Conservation (phyloP, 2,888 invertebrate genomes). For the Eulithis testata region DNA sequence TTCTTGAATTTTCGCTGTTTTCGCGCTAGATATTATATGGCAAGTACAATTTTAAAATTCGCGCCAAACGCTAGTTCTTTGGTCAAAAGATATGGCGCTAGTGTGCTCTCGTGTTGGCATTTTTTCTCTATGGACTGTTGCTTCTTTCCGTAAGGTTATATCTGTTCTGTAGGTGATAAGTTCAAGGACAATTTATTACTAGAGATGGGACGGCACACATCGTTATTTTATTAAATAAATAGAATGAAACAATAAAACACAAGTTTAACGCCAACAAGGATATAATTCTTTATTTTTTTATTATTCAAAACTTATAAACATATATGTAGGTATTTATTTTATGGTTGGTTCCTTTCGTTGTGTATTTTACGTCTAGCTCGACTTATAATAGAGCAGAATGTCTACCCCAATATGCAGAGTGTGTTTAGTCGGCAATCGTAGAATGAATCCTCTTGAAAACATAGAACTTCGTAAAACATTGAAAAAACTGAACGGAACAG, state of each 20-base stretch:
- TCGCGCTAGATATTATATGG: no score
- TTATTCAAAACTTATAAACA: no score
- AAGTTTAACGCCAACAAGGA: no score
- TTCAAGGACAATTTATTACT: no score
- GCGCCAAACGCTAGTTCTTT: neutral
- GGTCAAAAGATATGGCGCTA: neutral
- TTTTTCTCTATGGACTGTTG: slow-evolving; percentile 1
- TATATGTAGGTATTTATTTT: no score
- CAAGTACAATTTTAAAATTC: neutral
- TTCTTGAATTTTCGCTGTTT: no score
- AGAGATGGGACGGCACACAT: no score
- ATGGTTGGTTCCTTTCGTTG: no score
- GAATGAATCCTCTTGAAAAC: slow-evolving; percentile 17
- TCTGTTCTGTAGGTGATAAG: no score
- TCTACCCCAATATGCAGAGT: slow-evolving; percentile 21
- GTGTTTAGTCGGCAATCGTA: slow-evolving; percentile 14
- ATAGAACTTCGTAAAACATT: slow-evolving; percentile 8
- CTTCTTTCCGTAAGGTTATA: slow-evolving; percentile 1
- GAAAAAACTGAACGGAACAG: neutral
- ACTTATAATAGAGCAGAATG: slow-evolving; percentile 3
- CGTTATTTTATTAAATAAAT: no score
- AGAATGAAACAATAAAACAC: no score
- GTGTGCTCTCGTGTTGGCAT: neutral
- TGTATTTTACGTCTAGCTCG: neutral
- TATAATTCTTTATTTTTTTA: no score